These are phyloP conservation scores for Ephydatia muelleri DNA, from an alignment of 37 sponge, comb jelly and placozoan genomes.

Conservation along the genomic window DNA sequence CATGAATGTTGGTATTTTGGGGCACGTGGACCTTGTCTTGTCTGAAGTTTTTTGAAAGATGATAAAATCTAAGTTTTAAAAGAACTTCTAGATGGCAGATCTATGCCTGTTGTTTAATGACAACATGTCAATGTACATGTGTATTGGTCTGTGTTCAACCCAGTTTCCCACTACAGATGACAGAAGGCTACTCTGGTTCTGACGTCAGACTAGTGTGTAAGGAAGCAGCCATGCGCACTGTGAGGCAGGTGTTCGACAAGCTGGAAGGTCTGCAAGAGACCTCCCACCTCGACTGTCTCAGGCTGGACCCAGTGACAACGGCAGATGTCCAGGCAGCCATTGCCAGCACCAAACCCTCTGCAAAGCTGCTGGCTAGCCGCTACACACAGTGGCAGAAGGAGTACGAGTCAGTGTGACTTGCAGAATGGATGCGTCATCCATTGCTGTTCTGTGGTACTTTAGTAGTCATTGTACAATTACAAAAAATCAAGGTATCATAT, in stretches of 20 bases:
- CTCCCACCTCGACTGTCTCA: conserved; percentile 41
- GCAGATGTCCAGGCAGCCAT: conserved; percentile 84
- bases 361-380: conserved; percentile 59
- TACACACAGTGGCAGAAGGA: conserved; percentile 89
- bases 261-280: conserved; percentile 24
- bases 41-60: no score
- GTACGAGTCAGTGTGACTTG: conserved; percentile 87
- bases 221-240: conserved; percentile 96
- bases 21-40: no score
- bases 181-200: conserved; percentile 98
- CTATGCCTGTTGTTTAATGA: no score
- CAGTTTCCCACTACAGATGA: conserved; percentile 41
- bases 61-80: no score
- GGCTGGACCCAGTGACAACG: conserved; percentile 85
- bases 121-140: no score
- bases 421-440: conserved; percentile 8
- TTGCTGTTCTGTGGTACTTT: neutral
- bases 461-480: neutral
- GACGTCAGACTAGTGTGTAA: conserved; percentile 95
- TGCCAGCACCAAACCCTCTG: conserved; percentile 91
- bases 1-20: no score
- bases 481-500: neutral
- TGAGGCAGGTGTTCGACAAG: conserved; percentile 88
- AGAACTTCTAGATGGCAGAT: no score
- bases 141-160: neutral